phyloP scores from a whole-genome alignment of 2,797 vertebrate genomes.

The Enteromius treurensis region DNA sequence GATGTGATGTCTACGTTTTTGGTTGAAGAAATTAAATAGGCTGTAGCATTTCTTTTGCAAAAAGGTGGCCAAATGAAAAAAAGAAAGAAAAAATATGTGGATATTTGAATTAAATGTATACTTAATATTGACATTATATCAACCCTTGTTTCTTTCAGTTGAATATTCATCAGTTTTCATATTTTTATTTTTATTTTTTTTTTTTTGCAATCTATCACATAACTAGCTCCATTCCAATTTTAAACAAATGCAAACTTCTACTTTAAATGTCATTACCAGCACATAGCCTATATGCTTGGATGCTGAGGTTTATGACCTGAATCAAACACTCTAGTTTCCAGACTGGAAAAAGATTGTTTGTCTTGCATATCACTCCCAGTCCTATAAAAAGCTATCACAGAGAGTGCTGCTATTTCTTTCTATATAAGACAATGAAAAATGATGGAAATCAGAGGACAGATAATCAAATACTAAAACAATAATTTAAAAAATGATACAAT shows the following conservation, averaged over 20 bases:
- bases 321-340: neutral
- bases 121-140: too few species aligned
- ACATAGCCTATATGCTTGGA: neutral
- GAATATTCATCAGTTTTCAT: neutral
- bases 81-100: too few species aligned
- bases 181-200: neutral
- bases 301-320: constrained; percentile 12
- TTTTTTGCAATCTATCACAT: neutral
- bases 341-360: neutral
- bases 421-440: constrained; percentile 50
- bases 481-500: constrained; percentile 47
- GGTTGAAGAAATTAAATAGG: too few species aligned
- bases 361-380: neutral
- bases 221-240: neutral
- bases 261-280: neutral
- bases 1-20: too few species aligned
- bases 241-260: constrained; percentile 3
- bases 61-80: too few species aligned
- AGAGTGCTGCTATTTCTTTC: constrained; percentile 35
- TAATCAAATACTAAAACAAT: constrained; percentile 51
- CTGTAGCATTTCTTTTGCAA: too few species aligned
- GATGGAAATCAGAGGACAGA: constrained; percentile 43
- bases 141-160: neutral
- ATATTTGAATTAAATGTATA: too few species aligned
- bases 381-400: constrained; percentile 19